These are phyloP conservation scores for Dynastes maya DNA, from an alignment of 2,888 invertebrate genomes.

Conservation along the genomic window DNA sequence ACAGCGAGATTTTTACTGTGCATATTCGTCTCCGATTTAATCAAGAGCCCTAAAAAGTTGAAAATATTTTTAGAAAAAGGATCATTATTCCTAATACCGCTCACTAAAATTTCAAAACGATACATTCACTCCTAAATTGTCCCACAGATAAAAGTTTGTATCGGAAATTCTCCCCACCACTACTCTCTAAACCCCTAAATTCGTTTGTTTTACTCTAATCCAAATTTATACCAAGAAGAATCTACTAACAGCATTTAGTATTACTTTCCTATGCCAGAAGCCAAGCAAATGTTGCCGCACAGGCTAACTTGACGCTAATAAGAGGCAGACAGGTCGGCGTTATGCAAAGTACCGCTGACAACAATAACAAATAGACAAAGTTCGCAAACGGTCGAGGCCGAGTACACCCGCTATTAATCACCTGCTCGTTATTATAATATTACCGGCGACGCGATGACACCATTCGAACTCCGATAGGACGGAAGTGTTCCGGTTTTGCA, in stretches of 20 bases:
- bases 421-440: constrained; percentile 67
- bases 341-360: constrained; percentile 62
- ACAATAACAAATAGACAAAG: constrained; percentile 67
- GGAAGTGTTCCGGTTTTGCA: constrained; percentile 11
- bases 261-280: not conserved
- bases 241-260: not conserved
- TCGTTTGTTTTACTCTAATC: no score
- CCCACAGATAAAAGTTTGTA: no score
- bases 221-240: not conserved
- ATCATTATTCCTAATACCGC: no score
- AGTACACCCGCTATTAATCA: constrained; percentile 63
- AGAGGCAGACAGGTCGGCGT: constrained; percentile 59
- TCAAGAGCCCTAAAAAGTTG: no score
- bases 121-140: no score
- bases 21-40: no score
- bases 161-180: no score
- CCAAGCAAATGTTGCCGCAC: constrained; percentile 3
- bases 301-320: constrained; percentile 55
- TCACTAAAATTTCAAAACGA: no score
- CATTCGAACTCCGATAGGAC: constrained; percentile 52
- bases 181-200: no score
- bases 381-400: constrained; percentile 64
- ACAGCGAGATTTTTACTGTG: no score
- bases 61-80: no score
- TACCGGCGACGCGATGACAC: constrained; percentile 64